These are phyloP conservation scores for Galeopsomyia nigrocyanea DNA, from an alignment of 2,888 invertebrate genomes.

Conservation along the genomic window DNA sequence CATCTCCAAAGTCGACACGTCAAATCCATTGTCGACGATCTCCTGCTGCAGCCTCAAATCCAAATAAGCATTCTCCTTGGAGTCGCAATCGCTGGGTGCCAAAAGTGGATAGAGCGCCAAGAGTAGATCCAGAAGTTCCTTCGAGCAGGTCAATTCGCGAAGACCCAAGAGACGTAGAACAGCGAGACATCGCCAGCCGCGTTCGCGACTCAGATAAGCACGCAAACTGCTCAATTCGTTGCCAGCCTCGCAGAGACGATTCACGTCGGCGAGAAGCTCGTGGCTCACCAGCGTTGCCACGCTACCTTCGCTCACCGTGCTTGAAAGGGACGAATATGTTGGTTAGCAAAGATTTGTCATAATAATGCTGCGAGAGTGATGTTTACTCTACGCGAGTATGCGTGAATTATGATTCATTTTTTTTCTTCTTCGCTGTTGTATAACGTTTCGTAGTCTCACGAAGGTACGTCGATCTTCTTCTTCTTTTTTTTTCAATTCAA, in stretches of 20 bases:
- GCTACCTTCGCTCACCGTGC: slow-evolving; percentile 73
- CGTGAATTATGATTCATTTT: too few relatives aligned
- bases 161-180: slow-evolving; percentile 74
- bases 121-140: slow-evolving; percentile 74
- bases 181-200: slow-evolving; percentile 76
- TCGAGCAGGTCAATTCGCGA: slow-evolving; percentile 74
- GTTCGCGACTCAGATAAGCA: slow-evolving; percentile 73
- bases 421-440: too few relatives aligned
- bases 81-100: slow-evolving; percentile 56
- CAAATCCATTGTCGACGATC: slow-evolving; percentile 53
- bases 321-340: slow-evolving; percentile 50
- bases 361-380: too few relatives aligned
- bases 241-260: slow-evolving; percentile 68
- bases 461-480: too few relatives aligned
- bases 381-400: too few relatives aligned
- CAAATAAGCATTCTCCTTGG: slow-evolving; percentile 50
- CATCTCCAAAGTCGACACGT: neutral
- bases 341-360: neutral
- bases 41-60: slow-evolving; percentile 62
- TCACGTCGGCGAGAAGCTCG: slow-evolving; percentile 76
- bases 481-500: too few relatives aligned
- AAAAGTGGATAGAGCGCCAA: slow-evolving; percentile 71
- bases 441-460: too few relatives aligned
- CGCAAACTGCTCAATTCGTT: slow-evolving; percentile 68
- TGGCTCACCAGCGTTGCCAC: slow-evolving; percentile 76